Base-by-base conservation (phyloP, 2,888 invertebrate genomes). In the Miltochrista miniata region DNA sequence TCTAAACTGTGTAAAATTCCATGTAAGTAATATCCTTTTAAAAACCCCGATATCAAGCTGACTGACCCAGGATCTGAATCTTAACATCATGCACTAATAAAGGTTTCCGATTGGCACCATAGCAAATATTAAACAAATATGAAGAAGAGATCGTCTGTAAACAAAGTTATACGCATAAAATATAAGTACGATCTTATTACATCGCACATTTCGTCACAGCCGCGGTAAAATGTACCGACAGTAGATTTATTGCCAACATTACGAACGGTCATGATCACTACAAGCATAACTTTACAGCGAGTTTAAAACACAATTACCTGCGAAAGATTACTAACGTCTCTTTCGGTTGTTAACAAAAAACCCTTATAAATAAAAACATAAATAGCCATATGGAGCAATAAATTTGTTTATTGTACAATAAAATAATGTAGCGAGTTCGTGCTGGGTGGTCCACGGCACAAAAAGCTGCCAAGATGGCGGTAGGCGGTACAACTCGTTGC, bases 351-450 rank as follows among this genome's bases (percentile, higher is more conserved):
- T 74, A 82, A 87, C 83, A 86, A 86, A 56, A 84, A 85, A 84
- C 82, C 79, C 83, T 88, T 85, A 87, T 85, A 88, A 90, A 90
- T 87, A 89, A 87, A 89, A 87, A 85, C 83, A 87, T 84, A 88
- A 87, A 90, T 84, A 90, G 81, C 82, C 89, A 85, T 90, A 87
- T 89, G 85, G 83, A 84, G 90, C 84, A 88, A 90, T 90, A 90
- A 91, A 91, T 90, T 88, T 88, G 85, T 91, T 91, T 90, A 90
- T 90, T 84, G 87, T 89, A 89, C 85, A 90, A 90, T 90, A 91
- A 91, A 90, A 90, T 90, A 89, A 90, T 90, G 84, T 84, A 82
- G 84, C 83, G 75, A 78, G 80, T 75, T 77, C 89, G 79, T 80
- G 81, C 72, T 91, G 91, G 91, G 91, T 90, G 91, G 91, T 90